These are phyloP conservation scores for Athalia cordata DNA, from an alignment of 2,888 invertebrate genomes.

Conservation along the genomic window DNA sequence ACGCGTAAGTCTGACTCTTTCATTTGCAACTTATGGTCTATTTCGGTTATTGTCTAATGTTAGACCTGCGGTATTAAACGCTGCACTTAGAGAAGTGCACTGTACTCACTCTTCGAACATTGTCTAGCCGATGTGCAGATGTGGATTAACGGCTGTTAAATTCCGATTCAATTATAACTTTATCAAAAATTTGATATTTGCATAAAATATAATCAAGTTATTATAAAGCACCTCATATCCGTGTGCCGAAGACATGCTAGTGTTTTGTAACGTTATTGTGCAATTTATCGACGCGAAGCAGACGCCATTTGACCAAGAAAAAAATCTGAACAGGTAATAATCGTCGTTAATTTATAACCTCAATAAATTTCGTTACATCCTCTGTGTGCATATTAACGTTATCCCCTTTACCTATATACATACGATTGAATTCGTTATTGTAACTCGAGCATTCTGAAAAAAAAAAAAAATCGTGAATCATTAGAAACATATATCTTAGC, in stretches of 20 bases:
- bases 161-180: too few relatives aligned
- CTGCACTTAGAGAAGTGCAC: slow-evolving; percentile 47
- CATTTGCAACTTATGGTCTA: slow-evolving; percentile 67
- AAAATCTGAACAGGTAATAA: slow-evolving; percentile 53
- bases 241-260: slow-evolving; percentile 48
- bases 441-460: too few relatives aligned
- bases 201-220: not conserved
- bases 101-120: slow-evolving; percentile 24
- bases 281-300: slow-evolving; percentile 54
- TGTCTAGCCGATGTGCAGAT: slow-evolving; percentile 9
- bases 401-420: too few relatives aligned
- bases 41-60: slow-evolving; percentile 68
- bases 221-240: too few relatives aligned
- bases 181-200: too few relatives aligned
- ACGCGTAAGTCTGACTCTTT: slow-evolving; percentile 46
- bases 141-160: too few relatives aligned
- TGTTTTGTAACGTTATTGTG: slow-evolving; percentile 59
- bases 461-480: too few relatives aligned
- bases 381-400: not conserved
- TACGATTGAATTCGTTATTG: too few relatives aligned
- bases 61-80: slow-evolving; percentile 54
- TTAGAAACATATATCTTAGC: too few relatives aligned
- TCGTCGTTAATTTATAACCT: not conserved
- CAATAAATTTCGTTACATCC: not conserved
- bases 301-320: slow-evolving; percentile 24